Base-by-base conservation (phyloP, 2,888 invertebrate species). In the Tetropium fuscum region DNA sequence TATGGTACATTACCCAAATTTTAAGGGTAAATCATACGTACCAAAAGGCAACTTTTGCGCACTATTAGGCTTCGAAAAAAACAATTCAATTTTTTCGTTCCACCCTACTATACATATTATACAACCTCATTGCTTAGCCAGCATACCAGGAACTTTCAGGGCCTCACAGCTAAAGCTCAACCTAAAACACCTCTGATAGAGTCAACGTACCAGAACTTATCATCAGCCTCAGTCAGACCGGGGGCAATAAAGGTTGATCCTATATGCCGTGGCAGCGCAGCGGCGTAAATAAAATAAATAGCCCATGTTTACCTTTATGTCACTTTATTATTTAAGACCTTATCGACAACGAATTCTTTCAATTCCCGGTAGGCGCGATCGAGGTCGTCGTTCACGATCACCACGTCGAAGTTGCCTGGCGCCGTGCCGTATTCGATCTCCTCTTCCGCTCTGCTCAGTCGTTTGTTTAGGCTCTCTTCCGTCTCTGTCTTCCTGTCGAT, bases 401-500 rank as follows among this genome's bases (percentile, higher is more conserved):
- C 84, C 55, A 90, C 83, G 78, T 97, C 90, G 79, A 97, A 96
- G 79, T 95, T 94, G 0, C 90, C 90, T 1, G 90, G 87, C 34
- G 80, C 79, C 66, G 84, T 81, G 85, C 97, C 96, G 83, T 90
- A 98, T 74, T 89, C 87, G 51, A 98, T 87, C 83, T 98, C 98
- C 56, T 85, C 84, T 69, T 85, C 82, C 0, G 97, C 97, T 27
- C 88, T 88, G 11, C 87, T 84, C 38, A 99, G 84, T 64, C 99
- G 87, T 70, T 89, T 89, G 61, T 85, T 82, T 43, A 99, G 80
- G 53, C 92, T 90, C 48, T 97, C 96, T 70, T 95, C 94, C 1
- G 91, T 91, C 83, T 99, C 99, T 0, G 98, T 97, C 60, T 94
- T 92, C 53, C 99, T 87, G 1, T 84, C 86, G 11, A 90, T 84